Evolutionary conservation across 2,113 vertebrate genomes (phyloP), one percentile per base, ranked within the genome.

Genomic region (Megaleporinus macrocephalus): DNA sequence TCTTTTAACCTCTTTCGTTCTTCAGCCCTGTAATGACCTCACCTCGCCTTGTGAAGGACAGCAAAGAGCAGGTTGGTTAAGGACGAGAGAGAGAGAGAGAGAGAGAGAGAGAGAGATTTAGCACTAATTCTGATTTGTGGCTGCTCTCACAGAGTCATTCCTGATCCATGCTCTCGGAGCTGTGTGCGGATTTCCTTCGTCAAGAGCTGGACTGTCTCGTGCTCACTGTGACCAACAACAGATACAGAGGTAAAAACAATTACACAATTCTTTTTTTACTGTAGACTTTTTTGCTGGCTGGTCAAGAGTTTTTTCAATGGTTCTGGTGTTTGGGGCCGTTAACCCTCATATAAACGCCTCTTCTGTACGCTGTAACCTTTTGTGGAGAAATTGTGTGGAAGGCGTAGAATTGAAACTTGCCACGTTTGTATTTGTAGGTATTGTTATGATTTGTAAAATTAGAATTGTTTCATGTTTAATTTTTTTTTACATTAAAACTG

Each of bases 41-140:
- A 63, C 47, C 71, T 55, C 75, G 61, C 26, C 79, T 55, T 9
- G 51, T 55, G 51, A 41, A 71, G 81, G 63, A 36, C 65, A 73
- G 24, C 36, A 62, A 70, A 53, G 74, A 57, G 13, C 20, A 33
- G 62, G 41, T 41, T 26, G 73, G 30, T n/a, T 29, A 65, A 36
- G 72, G 47, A 73, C 63, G 66, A 51, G 47, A 74, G 73, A 62
- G 51, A 61, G 0, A 79, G 26, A 78, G 27, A 76, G 78, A 69
- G 76, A 72, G 76, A 75, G 78, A 49, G 73, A 78, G 78, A 74
- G 57, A 77, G 27, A 29, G 88, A 86, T 73, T 88, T 88, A 86
- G 89, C 89, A 86, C 85, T 83, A 70, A 51, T 83, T 63, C 78
- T 59, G 16, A 82, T 80, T 71, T 62, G 80, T 87, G 83, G 89